Evolutionary conservation across 2,113 vertebrate genomes (phyloP).

Genomic region (Spea multiplicata): DNA sequence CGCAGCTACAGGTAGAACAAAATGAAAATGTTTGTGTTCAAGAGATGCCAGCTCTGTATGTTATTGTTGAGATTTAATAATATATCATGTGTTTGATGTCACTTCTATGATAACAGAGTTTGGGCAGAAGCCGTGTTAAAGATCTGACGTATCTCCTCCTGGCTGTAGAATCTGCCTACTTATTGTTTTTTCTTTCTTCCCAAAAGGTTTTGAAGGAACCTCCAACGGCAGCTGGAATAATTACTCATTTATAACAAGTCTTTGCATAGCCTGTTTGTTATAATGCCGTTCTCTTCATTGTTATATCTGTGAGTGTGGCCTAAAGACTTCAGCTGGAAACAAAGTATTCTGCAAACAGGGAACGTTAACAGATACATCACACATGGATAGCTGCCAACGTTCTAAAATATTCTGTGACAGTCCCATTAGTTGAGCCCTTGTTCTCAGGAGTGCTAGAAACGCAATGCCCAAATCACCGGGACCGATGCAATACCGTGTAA

Average conservation of each 20-base stretch:
- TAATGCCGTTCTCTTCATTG: neutral
- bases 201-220: fast-evolving
- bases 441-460: too few species aligned
- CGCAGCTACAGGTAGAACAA: too few species aligned
- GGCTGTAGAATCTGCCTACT: neutral
- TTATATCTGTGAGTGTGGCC: neutral
- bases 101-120: neutral
- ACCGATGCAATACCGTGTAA: too few species aligned
- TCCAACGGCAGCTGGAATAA: slow-evolving; percentile 8
- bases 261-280: neutral
- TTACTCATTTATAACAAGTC: slow-evolving; percentile 18
- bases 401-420: too few species aligned
- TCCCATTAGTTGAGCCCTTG: too few species aligned
- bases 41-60: too few species aligned
- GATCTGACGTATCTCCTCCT: neutral
- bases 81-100: neutral
- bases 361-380: too few species aligned
- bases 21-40: too few species aligned
- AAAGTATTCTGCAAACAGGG: too few species aligned
- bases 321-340: neutral
- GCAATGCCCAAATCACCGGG: too few species aligned
- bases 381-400: too few species aligned
- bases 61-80: too few species aligned
- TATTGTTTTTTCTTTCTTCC: neutral
- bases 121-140: neutral